phyloP scores from a whole-genome alignment of 2,797 vertebrate genomes.

The Amblyopsis hoosieri region DNA sequence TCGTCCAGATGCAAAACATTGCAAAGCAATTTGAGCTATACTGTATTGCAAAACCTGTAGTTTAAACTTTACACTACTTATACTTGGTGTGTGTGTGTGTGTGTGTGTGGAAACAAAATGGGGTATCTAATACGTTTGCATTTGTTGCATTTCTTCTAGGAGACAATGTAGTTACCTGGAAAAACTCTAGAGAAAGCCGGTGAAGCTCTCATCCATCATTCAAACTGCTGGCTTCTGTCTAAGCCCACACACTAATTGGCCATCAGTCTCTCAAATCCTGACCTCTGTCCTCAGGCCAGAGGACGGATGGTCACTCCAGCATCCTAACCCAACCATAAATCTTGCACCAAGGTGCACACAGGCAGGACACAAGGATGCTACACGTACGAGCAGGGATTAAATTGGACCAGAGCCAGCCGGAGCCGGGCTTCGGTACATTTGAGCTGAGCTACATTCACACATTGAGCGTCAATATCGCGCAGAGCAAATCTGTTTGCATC shows the following conservation, averaged over 20 bases:
- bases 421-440: too few relatives aligned
- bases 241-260: slow-evolving; percentile 44
- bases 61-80: slow-evolving; percentile 17
- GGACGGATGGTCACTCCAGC: slow-evolving; percentile 25
- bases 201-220: slow-evolving; percentile 38
- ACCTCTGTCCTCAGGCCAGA: slow-evolving; percentile 38
- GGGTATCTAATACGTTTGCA: neutral
- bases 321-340: slow-evolving; percentile 18
- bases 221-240: slow-evolving; percentile 33
- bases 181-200: slow-evolving; percentile 15
- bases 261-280: slow-evolving; percentile 43
- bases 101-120: neutral
- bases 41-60: slow-evolving; percentile 17
- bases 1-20: slow-evolving; percentile 51
- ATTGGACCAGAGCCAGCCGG: too few relatives aligned
- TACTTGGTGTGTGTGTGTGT: neutral
- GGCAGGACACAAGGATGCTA: slow-evolving; percentile 5
- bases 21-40: slow-evolving; percentile 45
- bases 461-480: too few relatives aligned
- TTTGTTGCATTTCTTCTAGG: neutral
- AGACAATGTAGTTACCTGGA: slow-evolving; percentile 21
- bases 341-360: slow-evolving; percentile 6
- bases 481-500: too few relatives aligned
- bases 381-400: neutral
- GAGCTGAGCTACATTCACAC: too few relatives aligned